Base-by-base conservation (phyloP, 2,888 invertebrate genomes). In the Teinopalpus imperialis region DNA sequence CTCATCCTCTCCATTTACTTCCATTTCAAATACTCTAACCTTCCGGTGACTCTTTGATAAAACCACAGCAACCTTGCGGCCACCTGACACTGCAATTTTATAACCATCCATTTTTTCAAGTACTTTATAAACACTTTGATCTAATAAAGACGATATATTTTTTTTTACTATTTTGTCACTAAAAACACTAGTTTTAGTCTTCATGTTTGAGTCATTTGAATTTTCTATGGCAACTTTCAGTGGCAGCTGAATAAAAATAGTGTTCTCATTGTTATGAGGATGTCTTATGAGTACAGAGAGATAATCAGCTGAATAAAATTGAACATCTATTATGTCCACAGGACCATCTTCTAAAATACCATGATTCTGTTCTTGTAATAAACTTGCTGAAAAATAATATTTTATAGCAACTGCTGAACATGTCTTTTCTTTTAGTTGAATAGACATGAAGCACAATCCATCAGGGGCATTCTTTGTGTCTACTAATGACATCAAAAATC, bases 1-100 rank as follows among this genome's bases (percentile, higher is more conserved):
- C 43, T 97, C 97, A 52, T 98, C 97, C 45, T 96, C 96, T 13
- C 96, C 97, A 67, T 97, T 97, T 0, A 94, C 94, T 85, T 98
- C 98, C 93, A 97, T 97, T 76, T 98, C 97, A 70, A 95, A 95
- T 34, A 97, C 90, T 51, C 96, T 90, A 29, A 98, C 94, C 73
- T 96, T 94, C 48, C 95, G 92, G 41, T 90, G 88, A 60, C 92
- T 95, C 57, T 95, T 94, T 8, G 95, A 94, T 26, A 97, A 83
- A 32, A 98, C 92, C 26, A 97, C 95, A 4, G 96, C 94, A 4
- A 98, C 96, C 81, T 95, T 94, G 48, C 92, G 76, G 43, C 93
- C 92, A 0, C 97, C 97, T 30, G 97, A 97, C 1, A 97, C 97
- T 1, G 97, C 94, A 63, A 98, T 90, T 51, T 90, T 81, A 46